Evolutionary conservation across 35 echinoderm and acorn worm species (phyloP), one percentile per base, ranked within the genome.

Genomic region (Diadema setosum): DNA sequence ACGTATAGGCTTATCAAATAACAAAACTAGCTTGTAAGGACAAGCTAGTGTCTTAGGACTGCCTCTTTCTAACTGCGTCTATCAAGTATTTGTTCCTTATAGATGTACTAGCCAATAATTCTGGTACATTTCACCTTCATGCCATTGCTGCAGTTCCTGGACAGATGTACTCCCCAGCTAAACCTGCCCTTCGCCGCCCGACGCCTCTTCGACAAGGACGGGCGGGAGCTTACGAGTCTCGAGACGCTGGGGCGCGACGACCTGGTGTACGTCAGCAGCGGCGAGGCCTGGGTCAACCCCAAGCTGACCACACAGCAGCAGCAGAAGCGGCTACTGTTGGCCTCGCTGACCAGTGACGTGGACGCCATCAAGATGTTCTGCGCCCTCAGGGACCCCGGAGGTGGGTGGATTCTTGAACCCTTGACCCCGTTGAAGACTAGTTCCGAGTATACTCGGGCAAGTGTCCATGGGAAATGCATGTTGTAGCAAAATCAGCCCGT

Each of bases 131-230:
- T n/a, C n/a, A 12, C 0, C 27, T 65, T 12, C 49, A 55, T 65
- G 8, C 18, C 29, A 26, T 55, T n/a, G 8, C 20, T 20, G 25
- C 61, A 99, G 96, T 99, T 99, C 69, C 75, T 99, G 18, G 96
- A 99, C 61, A 83, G 90, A 16, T 99, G 96, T 57, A 99, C 96
- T 1, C 56, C 92, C 16, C 70, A 84, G 0, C 70, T 99, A 20
- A 99, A 99, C 34, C 90, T 99, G 2, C 93, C 96, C 1, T 95
- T 94, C 58, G 96, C 96, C 23, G 90, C 92, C 3, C 80, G 96
- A n/a, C 92, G 96, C 45, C 27, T 99, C 15, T 99, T 92, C 78
- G 82, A 91, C 70, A n/a, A 90, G 17, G 60, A 46, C 26, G 96
- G 96, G 17, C 85, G 86, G 30, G 96, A 94, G 39, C 90, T 88